phyloP scores from a whole-genome alignment of 2,797 vertebrate species.

The Poecilia wingei region DNA sequence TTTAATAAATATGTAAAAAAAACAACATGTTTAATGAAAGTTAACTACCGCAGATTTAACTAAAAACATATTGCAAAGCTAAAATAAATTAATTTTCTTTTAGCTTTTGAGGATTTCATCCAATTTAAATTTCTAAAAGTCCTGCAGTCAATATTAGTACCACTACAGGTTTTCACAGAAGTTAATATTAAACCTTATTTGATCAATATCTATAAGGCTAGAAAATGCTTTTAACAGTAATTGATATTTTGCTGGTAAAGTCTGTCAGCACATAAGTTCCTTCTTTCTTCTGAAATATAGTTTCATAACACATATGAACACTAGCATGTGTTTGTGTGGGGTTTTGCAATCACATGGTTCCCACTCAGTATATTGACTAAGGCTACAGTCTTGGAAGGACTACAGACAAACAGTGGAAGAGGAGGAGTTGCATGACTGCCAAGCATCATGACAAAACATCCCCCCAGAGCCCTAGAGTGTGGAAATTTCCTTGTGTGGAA shows the following conservation, averaged over 20 bases:
- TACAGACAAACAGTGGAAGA: background rate
- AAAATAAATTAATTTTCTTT: background rate
- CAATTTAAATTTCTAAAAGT: constrained; percentile 3
- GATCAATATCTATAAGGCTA: constrained; percentile 1
- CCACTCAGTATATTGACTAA: background rate
- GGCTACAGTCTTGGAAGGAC: background rate
- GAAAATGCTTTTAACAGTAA: background rate
- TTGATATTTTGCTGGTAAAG: background rate
- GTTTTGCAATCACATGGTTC: background rate
- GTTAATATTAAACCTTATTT: constrained; percentile 8
- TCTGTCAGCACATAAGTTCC: background rate
- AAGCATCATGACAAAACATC: background rate
- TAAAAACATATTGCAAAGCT: too few species aligned
- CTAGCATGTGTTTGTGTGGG: background rate
- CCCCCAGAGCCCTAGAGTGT: background rate
- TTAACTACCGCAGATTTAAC: too few species aligned
- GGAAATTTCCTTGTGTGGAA: background rate
- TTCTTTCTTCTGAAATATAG: background rate
- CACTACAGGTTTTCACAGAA: background rate
- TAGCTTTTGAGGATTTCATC: background rate
- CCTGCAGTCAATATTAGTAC: background rate
- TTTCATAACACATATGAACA: background rate
- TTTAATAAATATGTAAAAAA: too few species aligned
- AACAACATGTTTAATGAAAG: too few species aligned
- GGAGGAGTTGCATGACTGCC: background rate